Evolutionary conservation across 2,113 vertebrate genomes (phyloP).

Genomic region (Verasper variegatus): DNA sequence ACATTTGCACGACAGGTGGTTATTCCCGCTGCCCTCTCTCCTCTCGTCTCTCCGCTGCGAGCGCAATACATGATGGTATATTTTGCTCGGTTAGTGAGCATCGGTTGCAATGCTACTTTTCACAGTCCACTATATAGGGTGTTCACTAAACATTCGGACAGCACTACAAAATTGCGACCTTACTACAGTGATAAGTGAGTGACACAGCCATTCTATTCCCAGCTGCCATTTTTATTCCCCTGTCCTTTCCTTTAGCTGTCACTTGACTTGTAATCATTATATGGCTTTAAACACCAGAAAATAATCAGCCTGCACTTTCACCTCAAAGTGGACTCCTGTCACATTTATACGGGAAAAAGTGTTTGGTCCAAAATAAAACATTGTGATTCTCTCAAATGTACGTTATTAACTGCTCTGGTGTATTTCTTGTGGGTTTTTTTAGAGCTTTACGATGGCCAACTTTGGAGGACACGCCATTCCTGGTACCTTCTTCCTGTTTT

Average conservation of each 20-base stretch:
- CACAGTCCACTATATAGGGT: no score
- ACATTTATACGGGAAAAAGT: neutral
- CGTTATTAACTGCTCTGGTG: neutral
- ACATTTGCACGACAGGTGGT: no score
- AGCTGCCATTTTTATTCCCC: neutral
- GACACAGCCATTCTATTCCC: no score
- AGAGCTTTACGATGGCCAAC: constrained; percentile 87
- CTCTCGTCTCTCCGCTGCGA: no score
- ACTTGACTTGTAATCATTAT: neutral
- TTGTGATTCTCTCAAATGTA: neutral
- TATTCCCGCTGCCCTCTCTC: no score
- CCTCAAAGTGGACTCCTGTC: neutral
- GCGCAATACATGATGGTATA: no score
- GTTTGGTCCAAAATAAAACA: neutral
- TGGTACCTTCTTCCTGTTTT: constrained; percentile 91
- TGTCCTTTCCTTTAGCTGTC: neutral
- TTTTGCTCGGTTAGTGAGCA: no score
- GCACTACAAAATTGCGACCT: no score
- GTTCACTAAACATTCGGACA: no score
- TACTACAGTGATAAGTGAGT: no score
- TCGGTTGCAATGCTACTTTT: no score
- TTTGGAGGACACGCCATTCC: constrained; percentile 96
- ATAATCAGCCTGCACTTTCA: constrained; percentile 25
- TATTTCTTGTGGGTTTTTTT: constrained; percentile 48
- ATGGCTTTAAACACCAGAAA: neutral